Conservation (phyloP, 2,797 vertebrate genomes). For the Alfaro cultratus region DNA sequence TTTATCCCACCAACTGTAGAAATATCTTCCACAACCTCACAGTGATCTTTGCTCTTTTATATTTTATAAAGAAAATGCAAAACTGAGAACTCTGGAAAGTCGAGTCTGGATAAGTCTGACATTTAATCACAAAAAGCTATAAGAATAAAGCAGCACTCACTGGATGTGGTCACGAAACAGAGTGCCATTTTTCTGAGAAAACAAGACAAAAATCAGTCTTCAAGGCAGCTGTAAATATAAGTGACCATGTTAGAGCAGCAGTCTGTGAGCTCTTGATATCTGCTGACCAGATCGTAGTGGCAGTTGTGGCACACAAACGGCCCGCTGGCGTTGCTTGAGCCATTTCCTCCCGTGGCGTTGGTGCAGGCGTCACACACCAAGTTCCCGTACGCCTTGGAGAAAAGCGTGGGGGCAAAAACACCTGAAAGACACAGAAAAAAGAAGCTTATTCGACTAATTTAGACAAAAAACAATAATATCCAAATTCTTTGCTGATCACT, state of each 20-base stretch:
- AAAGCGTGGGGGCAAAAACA: conserved; percentile 89
- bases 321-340: conserved; percentile 76
- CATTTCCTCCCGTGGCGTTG: conserved; percentile 61
- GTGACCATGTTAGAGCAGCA: not conserved
- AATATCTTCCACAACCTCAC: not conserved
- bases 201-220: conserved; percentile 13
- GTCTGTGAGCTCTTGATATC: not conserved
- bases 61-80: not conserved
- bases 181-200: conserved; percentile 77
- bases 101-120: not conserved
- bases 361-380: conserved; percentile 87
- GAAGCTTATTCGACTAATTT: not conserved
- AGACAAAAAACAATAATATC: not conserved
- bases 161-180: conserved; percentile 81
- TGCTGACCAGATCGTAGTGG: conserved; percentile 86
- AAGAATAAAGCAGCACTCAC: conserved; percentile 66
- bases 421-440: conserved; percentile 67
- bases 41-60: not conserved
- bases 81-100: not conserved
- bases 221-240: not conserved
- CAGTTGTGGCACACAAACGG: conserved; percentile 87
- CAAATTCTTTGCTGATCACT: accelerated
- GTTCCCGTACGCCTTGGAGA: conserved; percentile 91
- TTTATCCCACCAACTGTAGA: not conserved
- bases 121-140: not conserved